These are phyloP conservation scores for Scolopax bukidnonensis DNA, from an alignment of 2,797 vertebrate genomes.

Conservation along the genomic window DNA sequence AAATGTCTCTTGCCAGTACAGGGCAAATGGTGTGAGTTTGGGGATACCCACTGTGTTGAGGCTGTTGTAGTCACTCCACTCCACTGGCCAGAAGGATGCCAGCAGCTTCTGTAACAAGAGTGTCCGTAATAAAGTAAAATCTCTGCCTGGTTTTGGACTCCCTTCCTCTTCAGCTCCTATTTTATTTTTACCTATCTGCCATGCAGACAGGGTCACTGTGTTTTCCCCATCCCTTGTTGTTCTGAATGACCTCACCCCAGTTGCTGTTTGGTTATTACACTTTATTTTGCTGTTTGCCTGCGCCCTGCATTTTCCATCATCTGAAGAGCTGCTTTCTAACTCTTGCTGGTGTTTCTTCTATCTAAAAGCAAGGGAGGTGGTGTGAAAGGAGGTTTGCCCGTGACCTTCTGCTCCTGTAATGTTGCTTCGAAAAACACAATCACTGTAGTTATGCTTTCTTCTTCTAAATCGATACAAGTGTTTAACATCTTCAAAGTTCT, in stretches of 20 bases:
- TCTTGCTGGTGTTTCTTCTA: background rate
- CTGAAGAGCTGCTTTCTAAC: rapidly evolving
- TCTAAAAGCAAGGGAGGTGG: background rate
- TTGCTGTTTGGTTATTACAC: background rate
- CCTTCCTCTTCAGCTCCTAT: background rate
- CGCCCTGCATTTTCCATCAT: background rate
- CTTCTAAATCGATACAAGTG: background rate
- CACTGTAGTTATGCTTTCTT: background rate
- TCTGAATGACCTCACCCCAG: background rate
- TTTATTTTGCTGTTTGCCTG: background rate
- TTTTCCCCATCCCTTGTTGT: background rate
- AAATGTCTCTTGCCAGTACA: background rate
- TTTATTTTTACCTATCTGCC: background rate
- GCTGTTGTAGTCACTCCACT: background rate
- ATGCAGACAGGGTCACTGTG: rapidly evolving
- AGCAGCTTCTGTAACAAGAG: background rate
- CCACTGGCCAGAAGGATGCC: background rate
- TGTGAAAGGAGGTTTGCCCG: background rate
- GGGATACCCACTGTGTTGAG: rapidly evolving
- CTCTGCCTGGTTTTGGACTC: background rate
- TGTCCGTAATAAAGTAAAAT: background rate
- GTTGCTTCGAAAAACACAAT: background rate
- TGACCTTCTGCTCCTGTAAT: background rate
- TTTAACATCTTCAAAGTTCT: background rate
- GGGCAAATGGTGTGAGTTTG: background rate